Evolutionary conservation across 2,113 vertebrate species (phyloP).

Genomic region (Erinaceus europaeus): DNA sequence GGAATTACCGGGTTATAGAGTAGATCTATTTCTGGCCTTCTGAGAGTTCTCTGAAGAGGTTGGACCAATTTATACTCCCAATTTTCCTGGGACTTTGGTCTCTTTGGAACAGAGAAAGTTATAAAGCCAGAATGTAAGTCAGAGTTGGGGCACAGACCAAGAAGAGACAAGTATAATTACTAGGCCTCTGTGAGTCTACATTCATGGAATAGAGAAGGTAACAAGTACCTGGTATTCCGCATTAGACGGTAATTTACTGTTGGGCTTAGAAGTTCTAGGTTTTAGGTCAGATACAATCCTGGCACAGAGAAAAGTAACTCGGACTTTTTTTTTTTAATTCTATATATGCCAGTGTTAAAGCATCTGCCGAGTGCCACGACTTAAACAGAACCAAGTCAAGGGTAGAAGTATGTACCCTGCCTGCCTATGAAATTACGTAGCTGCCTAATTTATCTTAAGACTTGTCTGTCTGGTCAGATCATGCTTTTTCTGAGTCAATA

Average conservation of each 20-base stretch:
- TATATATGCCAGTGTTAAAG: too few relatives aligned
- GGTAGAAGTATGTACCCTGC: background rate
- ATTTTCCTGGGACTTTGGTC: background rate
- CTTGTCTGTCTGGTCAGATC: background rate
- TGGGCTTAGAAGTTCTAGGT: background rate
- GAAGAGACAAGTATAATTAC: accelerated
- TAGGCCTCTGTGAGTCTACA: too few relatives aligned
- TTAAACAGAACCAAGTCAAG: background rate
- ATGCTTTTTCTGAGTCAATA: background rate
- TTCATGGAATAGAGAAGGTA: background rate
- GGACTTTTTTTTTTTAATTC: background rate
- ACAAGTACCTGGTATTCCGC: background rate
- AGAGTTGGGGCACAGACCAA: background rate
- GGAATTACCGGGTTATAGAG: too few relatives aligned
- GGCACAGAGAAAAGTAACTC: background rate
- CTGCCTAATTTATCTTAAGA: background rate
- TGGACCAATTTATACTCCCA: too few relatives aligned
- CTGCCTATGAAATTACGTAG: background rate
- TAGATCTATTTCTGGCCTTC: too few relatives aligned
- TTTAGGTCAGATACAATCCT: background rate
- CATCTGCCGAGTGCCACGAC: too few relatives aligned
- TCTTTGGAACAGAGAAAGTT: background rate
- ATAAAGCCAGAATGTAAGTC: background rate
- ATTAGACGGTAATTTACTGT: background rate
- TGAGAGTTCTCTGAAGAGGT: too few relatives aligned